phyloP scores from a whole-genome alignment of 2,888 invertebrate genomes.

The Heterodera filipjevi region DNA sequence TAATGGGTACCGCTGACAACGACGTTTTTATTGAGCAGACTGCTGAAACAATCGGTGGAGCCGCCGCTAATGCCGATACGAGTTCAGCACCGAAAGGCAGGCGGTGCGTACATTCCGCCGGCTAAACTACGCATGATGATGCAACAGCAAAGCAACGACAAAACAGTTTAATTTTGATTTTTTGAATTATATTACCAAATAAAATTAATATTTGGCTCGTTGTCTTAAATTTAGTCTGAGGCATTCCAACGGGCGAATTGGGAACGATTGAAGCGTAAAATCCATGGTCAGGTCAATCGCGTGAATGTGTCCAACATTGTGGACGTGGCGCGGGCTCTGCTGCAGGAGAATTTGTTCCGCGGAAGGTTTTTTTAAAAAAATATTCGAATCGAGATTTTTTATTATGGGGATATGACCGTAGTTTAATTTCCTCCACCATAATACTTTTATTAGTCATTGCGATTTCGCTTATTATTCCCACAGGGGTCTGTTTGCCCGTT shows the following conservation, averaged over 20 bases:
- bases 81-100: constrained; percentile 40
- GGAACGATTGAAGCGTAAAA: constrained; percentile 97
- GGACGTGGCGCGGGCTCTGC: constrained; percentile 84
- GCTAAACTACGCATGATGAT: constrained; percentile 93
- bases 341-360: constrained; percentile 92
- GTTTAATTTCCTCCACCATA: too few relatives aligned
- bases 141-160: constrained; percentile 85
- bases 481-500: constrained; percentile 83
- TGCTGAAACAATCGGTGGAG: constrained; percentile 25
- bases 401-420: too few relatives aligned
- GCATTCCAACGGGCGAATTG: constrained; percentile 95
- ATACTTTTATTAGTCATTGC: too few relatives aligned
- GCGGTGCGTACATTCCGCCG: constrained; percentile 90
- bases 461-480: too few relatives aligned
- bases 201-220: background rate
- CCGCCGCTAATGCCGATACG: background rate
- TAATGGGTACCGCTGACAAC: constrained; percentile 6
- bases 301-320: constrained; percentile 88
- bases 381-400: too few relatives aligned
- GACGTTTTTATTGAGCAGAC: constrained; percentile 18
- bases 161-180: too few relatives aligned
- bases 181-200: too few relatives aligned
- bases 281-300: constrained; percentile 97
- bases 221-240: constrained; percentile 65
- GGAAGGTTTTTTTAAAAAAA: constrained; percentile 73